Percentiles rank a stretch among this genome's conserved stretches.
Evolutionary conservation across 2,888 invertebrate genomes (phyloP).

Genomic region (Eupithecia inturbata): DNA sequence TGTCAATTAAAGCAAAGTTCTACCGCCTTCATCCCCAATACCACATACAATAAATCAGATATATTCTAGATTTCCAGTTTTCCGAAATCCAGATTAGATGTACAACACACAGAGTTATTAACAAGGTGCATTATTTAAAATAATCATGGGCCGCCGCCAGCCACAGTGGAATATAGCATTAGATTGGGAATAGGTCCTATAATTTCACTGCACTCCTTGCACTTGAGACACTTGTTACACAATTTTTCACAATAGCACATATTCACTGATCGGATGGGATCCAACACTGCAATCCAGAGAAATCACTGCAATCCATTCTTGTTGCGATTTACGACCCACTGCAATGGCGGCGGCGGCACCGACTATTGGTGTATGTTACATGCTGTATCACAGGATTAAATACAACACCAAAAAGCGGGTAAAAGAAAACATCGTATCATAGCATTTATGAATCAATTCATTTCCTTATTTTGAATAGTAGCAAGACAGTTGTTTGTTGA

Average conservation of each 20-base stretch:
- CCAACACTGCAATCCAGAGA: slow-evolving; percentile 82
- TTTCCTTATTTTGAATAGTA: not conserved
- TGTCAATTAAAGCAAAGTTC: not conserved
- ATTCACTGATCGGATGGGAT: slow-evolving; percentile 54
- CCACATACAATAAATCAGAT: not conserved
- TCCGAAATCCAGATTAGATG: slow-evolving; percentile 18
- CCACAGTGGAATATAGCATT: slow-evolving; percentile 52
- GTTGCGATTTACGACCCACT: slow-evolving; percentile 49
- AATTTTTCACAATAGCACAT: slow-evolving; percentile 72
- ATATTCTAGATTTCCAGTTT: not conserved
- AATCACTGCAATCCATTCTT: slow-evolving; percentile 81
- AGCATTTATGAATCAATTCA: slow-evolving; percentile 7
- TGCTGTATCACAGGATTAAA: slow-evolving; percentile 47
- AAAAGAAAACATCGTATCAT: slow-evolving; percentile 41
- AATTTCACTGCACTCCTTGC: slow-evolving; percentile 67
- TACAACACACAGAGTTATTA: slow-evolving; percentile 66
- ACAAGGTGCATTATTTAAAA: slow-evolving; percentile 70
- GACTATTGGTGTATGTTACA: slow-evolving; percentile 43
- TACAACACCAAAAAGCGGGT: slow-evolving; percentile 42
- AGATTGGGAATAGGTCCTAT: slow-evolving; percentile 17
- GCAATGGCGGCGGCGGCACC: slow-evolving; percentile 76
- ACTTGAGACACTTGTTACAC: slow-evolving; percentile 69
- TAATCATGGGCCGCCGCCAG: slow-evolving; percentile 76
- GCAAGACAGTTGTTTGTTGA: not conserved
- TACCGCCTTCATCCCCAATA: slow-evolving; percentile 2